These are phyloP conservation scores for Rhynchotus rufescens DNA, from an alignment of 2,797 vertebrate species.

Conservation along the genomic window DNA sequence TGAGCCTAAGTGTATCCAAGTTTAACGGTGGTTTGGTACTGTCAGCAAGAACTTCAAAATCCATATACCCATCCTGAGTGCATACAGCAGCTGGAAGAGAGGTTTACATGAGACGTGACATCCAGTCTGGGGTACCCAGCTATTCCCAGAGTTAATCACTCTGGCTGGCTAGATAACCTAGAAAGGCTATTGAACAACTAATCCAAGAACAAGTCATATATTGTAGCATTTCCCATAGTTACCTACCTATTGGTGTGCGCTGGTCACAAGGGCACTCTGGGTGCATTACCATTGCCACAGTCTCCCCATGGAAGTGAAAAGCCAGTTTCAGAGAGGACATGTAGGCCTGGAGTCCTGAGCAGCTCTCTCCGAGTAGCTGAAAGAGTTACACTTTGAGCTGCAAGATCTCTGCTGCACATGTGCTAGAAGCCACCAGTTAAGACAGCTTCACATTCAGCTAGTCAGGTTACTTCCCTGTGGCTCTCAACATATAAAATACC, in stretches of 20 bases:
- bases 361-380: conserved; percentile 55
- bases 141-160: not conserved
- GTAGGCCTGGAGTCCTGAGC: conserved; percentile 55
- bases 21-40: conserved; percentile 74
- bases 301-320: conserved; percentile 52
- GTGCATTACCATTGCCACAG: conserved; percentile 44
- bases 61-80: conserved; percentile 79
- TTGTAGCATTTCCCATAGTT: accelerated
- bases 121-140: not conserved
- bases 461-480: not conserved
- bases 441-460: not conserved
- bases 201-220: accelerated
- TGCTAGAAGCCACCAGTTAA: not conserved
- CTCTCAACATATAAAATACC: not conserved
- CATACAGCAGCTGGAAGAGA: conserved; percentile 71
- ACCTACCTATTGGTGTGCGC: conserved; percentile 5
- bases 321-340: conserved; percentile 60
- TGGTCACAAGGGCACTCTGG: conserved; percentile 72
- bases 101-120: accelerated
- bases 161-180: not conserved
- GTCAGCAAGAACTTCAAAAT: conserved; percentile 70
- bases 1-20: conserved; percentile 66
- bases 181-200: not conserved
- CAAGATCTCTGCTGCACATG: not conserved
- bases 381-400: not conserved